Base-by-base conservation (phyloP, 2,113 vertebrate genomes). In the Carlito syrichta region DNA sequence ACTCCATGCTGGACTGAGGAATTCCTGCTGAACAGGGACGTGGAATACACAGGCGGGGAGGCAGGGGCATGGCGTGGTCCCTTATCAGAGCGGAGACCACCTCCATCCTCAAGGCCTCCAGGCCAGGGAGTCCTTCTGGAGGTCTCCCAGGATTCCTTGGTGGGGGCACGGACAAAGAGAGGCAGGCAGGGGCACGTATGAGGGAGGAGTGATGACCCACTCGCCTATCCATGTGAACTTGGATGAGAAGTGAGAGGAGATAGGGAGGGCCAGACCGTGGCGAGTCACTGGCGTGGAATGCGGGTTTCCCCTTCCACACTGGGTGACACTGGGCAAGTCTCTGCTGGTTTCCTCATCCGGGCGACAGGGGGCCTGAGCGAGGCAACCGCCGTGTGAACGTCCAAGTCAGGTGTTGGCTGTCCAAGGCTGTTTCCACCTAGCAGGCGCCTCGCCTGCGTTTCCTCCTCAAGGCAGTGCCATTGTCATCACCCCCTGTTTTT, bases 1-100 rank as follows among this genome's bases (percentile, higher is more conserved):
- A 98, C 97, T 97, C 93, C 95, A 91, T 88, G 94, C 96, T 69
- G 96, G 38, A 96, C 84, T 32, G 94, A 97, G 97, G 96, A 97
- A 97, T 96, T 97, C 95, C 97, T 69, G 76, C 96, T 91, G 83
- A 91, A 73, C 17, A n/a, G 95, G 84, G 86, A 83, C 17, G 0
- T 35, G 79, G 82, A 93, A 93, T 86, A 78, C 0, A 6, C 81
- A 83, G 91, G 91, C 58, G 30, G 73, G 5, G 68, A 85, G 84
- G 69, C 87, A 66, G 87, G 58, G 50, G 27, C 48, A 5, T 6
- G 13, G 23, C 13, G 9, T 38, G 82, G 66, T 48, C 27, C 60
- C 66, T 95, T n/a, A 68, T 78, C 68, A 38, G 52, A 76, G 66
- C 73, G 81, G 63, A 68, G n/a, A 40, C 12, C 35, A 38, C 68